A percentile compares a stretch with the other conserved stretches of the same genome.
Evolutionary conservation across 2,888 invertebrate species (phyloP).

Genomic region (Ormyrus thymus): DNA sequence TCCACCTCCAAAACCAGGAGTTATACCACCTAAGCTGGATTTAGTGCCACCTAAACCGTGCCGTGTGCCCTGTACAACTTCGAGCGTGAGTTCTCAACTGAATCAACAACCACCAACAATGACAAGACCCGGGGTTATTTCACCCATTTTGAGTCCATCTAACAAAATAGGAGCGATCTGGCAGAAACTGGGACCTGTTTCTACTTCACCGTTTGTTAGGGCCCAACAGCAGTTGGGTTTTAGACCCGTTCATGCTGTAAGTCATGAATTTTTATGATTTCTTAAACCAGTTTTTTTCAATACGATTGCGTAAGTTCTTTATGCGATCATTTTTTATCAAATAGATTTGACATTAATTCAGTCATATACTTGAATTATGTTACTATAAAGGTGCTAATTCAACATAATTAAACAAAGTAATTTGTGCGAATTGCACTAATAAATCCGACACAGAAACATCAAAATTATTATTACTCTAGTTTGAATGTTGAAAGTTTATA

Average conservation of each 20-base stretch:
- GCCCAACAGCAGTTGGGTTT: conserved; percentile 71
- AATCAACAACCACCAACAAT: conserved; percentile 66
- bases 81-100: conserved; percentile 64
- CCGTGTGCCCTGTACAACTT: conserved; percentile 69
- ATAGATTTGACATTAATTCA: no score
- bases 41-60: conserved; percentile 73
- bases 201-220: conserved; percentile 71
- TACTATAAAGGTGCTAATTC: no score
- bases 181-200: conserved; percentile 72
- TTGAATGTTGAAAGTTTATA: no score
- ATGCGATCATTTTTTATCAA: no score
- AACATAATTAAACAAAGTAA: no score
- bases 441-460: no score
- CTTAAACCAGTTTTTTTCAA: no score
- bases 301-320: no score
- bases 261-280: background rate
- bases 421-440: no score
- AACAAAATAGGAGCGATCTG: conserved; percentile 68
- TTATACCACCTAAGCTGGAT: conserved; percentile 70
- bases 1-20: conserved; percentile 71
- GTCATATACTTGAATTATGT: no score
- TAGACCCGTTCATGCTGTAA: conserved; percentile 53
- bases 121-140: conserved; percentile 69
- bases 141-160: conserved; percentile 67
- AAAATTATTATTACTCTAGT: no score